A percentile compares a stretch with the other conserved stretches of the same genome.
These are phyloP conservation scores for Boloria selene DNA, from an alignment of 2,888 invertebrate species.

Conservation along the genomic window DNA sequence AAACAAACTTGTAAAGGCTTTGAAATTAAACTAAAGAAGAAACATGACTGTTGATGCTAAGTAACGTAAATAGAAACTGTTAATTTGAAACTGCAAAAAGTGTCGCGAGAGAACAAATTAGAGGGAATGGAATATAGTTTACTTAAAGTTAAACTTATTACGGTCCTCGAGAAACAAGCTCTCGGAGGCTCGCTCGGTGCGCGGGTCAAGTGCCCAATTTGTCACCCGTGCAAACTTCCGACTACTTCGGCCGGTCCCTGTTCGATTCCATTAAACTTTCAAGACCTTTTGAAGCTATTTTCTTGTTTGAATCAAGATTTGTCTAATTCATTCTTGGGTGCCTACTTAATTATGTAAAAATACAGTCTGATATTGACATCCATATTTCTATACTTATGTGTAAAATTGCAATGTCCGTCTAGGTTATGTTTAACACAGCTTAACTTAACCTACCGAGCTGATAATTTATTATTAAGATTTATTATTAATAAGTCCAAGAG, in stretches of 20 bases:
- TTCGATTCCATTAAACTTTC: constrained; percentile 83
- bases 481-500: no score
- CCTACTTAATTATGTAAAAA: constrained; percentile 43
- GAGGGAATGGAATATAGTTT: constrained; percentile 81
- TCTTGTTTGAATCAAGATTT: constrained; percentile 78
- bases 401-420: no score
- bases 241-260: constrained; percentile 70
- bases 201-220: constrained; percentile 83
- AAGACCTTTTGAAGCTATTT: constrained; percentile 80
- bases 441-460: no score
- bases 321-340: constrained; percentile 69
- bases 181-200: constrained; percentile 70
- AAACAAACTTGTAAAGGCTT: constrained; percentile 29
- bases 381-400: no score
- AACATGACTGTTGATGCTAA: constrained; percentile 35
- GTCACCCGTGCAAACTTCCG: constrained; percentile 80
- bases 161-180: constrained; percentile 79
- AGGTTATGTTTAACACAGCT: no score
- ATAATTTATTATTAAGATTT: no score
- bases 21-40: constrained; percentile 40
- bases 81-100: constrained; percentile 68
- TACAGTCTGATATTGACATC: neutral
- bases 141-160: constrained; percentile 82
- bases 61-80: constrained; percentile 52
- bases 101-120: constrained; percentile 71